phyloP scores from a whole-genome alignment of 2,888 invertebrate species.

The Drosophila seclusa region DNA sequence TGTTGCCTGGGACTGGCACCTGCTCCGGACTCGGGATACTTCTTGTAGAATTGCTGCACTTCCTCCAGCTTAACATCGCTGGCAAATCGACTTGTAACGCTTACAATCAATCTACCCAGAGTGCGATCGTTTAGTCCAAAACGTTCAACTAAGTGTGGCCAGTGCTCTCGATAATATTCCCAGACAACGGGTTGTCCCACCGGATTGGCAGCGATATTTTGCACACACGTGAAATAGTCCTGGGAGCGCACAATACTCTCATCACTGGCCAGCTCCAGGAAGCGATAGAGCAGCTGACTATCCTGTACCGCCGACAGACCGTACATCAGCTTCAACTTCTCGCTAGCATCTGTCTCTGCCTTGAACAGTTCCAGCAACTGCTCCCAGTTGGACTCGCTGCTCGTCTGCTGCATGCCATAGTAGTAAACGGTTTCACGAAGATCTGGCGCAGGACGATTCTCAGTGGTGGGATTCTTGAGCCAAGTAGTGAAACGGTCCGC shows the following conservation, averaged over 20 bases:
- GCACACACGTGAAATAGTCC: conserved; percentile 91
- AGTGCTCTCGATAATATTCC: conserved; percentile 92
- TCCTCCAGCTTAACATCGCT: conserved; percentile 89
- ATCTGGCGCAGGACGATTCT: conserved; percentile 87
- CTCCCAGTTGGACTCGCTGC: conserved; percentile 89
- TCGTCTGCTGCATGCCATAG: conserved; percentile 89
- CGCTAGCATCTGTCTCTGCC: conserved; percentile 90
- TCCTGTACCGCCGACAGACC: conserved; percentile 90
- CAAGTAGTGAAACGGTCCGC: conserved; percentile 87
- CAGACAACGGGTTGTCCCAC: conserved; percentile 91
- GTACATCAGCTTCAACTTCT: conserved; percentile 89
- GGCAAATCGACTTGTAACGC: conserved; percentile 89
- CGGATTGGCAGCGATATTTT: conserved; percentile 89
- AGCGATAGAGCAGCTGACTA: conserved; percentile 87
- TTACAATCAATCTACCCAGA: conserved; percentile 90
- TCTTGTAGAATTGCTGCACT: conserved; percentile 90
- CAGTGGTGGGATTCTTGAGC: conserved; percentile 85
- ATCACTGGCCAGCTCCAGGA: conserved; percentile 89
- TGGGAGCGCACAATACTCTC: conserved; percentile 91
- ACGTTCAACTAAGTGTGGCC: conserved; percentile 89
- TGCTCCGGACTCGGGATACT: conserved; percentile 94
- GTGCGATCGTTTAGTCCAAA: conserved; percentile 93
- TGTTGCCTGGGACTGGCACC: conserved; percentile 89
- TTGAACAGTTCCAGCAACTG: conserved; percentile 89
- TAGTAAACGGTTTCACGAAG: conserved; percentile 88